Base-by-base conservation (phyloP, 2,888 invertebrate species). In the Ashinkailepas kermadecensis region DNA sequence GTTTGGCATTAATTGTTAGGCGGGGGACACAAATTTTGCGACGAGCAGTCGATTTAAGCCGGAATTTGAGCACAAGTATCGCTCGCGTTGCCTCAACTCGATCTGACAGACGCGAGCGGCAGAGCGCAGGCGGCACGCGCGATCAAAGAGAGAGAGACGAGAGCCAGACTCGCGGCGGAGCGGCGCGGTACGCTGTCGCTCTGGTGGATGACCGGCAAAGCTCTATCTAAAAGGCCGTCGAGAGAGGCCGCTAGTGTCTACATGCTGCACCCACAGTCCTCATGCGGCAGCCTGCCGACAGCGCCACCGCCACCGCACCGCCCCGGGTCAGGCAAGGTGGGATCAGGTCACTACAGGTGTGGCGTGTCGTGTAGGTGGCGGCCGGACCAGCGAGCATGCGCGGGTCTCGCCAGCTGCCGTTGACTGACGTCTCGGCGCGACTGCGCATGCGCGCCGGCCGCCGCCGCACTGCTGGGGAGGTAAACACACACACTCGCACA, bases 251-350 rank as follows among this genome's bases (percentile, higher is more conserved):
- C 74, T 74, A 74, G 56, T 74, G 59, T 70, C 74, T 74, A 74
- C 74, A 74, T 74, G 74, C 74, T 70, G 70, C 74, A 74, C 74
- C 74, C 74, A 74, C 74, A 74, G 74, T 74, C 56, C 21, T 56
- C 74, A 74, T 74, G 74, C 74, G 74, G 74, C 74, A 7, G 12
- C 54, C 56, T 65, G 54, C 56, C 12, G 59, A 59, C 59, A 59
- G 74, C 74, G 54, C 25, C 74, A 74, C 74, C 56, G 74, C 74
- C 56, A 74, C 74, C 74, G 74, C 54, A 54, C 74, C 56, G 54
- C 74, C 74, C 74, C 56, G 56, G 74, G 56, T 9, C 18, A 56
- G 74, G 74, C 10, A 21, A 56, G 56, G 70, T 39, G 25, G 39
- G 74, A 56, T 65, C 65, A 70, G 70, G 39, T 6, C 25, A 23